A percentile compares a stretch with the other conserved stretches of the same genome.
Conservation (phyloP, 1,140 invertebrate genomes). For the Musca domestica region DNA sequence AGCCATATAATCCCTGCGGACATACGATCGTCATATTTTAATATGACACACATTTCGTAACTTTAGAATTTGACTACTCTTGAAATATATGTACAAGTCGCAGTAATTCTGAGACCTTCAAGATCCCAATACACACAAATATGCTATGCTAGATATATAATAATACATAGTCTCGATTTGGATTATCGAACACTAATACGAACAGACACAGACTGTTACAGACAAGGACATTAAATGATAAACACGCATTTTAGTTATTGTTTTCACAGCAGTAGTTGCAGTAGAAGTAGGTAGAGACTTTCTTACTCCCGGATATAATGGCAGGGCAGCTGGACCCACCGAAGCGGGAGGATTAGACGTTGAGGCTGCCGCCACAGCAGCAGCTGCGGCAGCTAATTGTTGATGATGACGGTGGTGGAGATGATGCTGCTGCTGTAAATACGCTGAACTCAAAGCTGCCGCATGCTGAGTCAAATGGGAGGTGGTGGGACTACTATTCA, state of each 20-base stretch:
- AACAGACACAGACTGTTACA: constrained; percentile 17
- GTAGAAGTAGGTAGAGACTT: constrained; percentile 29
- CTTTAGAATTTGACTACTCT: too few species aligned
- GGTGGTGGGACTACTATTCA: not conserved
- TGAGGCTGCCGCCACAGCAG: constrained; percentile 29
- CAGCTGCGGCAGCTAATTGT: constrained; percentile 32
- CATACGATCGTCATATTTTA: too few species aligned
- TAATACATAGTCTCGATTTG: too few species aligned
- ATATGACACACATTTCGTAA: too few species aligned
- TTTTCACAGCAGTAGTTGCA: too few species aligned
- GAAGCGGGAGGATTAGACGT: constrained; percentile 23
- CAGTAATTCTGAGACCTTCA: too few species aligned
- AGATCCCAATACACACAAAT: too few species aligned
- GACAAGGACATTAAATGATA: not conserved
- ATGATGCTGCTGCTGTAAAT: constrained; percentile 27
- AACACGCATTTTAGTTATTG: constrained; percentile 10
- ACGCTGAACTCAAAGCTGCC: not conserved
- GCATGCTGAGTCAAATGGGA: constrained; percentile 2
- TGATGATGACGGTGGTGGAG: constrained; percentile 26
- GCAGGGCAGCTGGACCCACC: constrained; percentile 28
- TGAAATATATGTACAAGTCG: too few species aligned
- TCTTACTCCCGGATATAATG: constrained; percentile 51
- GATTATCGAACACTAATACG: too few species aligned
- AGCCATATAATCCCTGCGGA: too few species aligned
- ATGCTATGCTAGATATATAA: too few species aligned